These are phyloP conservation scores for Centropus bengalensis DNA, from an alignment of 2,113 vertebrate genomes.

Conservation along the genomic window DNA sequence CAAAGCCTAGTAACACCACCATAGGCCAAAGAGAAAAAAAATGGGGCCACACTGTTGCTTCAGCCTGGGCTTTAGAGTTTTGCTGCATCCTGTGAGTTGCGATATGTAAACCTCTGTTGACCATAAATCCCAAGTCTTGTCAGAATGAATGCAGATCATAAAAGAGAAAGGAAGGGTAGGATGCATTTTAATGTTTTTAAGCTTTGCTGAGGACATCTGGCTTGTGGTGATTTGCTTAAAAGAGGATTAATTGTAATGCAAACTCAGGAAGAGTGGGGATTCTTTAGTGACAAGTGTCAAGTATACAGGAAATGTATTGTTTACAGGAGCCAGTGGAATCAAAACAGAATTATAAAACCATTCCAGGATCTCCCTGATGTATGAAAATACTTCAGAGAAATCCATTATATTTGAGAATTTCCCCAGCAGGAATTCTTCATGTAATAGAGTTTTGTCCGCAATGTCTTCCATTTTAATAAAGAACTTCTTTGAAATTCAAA, in stretches of 20 bases:
- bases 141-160: not conserved
- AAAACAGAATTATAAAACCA: conserved; percentile 37
- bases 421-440: not conserved
- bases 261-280: conserved; percentile 36
- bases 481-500: not conserved
- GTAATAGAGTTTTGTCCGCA: not conserved
- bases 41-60: not conserved
- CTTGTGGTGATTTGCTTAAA: conserved; percentile 29
- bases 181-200: conserved; percentile 22
- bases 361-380: not conserved
- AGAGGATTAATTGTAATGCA: conserved; percentile 57
- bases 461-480: not conserved
- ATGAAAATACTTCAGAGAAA: conserved; percentile 20
- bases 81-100: not conserved
- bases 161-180: not conserved
- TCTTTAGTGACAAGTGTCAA: not conserved
- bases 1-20: not conserved
- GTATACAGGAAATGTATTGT: conserved; percentile 12
- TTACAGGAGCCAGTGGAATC: not conserved
- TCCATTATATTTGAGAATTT: not conserved
- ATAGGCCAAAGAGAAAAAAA: not conserved
- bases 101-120: conserved; percentile 19
- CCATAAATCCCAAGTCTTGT: conserved; percentile 2
- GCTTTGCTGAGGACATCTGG: conserved; percentile 53
- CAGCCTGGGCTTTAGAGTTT: not conserved